Conservation (phyloP, 2,113 vertebrate genomes). For the Microcebus griseorufus region DNA sequence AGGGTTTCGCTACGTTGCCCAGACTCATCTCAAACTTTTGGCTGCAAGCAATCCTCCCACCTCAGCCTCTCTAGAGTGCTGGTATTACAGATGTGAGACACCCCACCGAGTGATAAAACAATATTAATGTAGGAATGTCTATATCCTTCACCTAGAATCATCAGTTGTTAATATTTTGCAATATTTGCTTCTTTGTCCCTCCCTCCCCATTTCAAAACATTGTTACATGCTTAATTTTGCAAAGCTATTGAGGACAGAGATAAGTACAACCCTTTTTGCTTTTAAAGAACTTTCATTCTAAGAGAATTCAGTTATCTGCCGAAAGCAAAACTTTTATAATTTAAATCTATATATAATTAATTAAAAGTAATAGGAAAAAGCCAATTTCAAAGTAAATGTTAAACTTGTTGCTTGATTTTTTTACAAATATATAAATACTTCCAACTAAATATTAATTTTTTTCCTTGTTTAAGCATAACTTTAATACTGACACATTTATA, state of each 20-base stretch:
- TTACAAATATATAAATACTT: background rate
- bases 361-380: background rate
- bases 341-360: background rate
- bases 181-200: background rate
- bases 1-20: too few species aligned
- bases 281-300: background rate
- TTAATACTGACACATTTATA: background rate
- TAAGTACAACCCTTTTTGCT: background rate
- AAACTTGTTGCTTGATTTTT: conserved; percentile 25
- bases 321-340: background rate
- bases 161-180: conserved; percentile 17
- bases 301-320: background rate
- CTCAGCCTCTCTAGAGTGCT: too few species aligned
- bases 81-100: too few species aligned
- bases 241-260: background rate
- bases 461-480: background rate
- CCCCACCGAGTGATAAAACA: background rate
- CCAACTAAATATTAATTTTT: conserved; percentile 35
- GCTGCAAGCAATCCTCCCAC: too few species aligned
- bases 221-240: background rate
- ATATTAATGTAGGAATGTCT: background rate
- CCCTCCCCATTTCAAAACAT: background rate
- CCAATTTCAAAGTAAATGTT: conserved; percentile 36
- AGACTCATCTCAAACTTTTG: too few species aligned
- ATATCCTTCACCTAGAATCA: background rate